A percentile compares a stretch with the other conserved stretches of the same genome.
phyloP scores from a whole-genome alignment of 2,888 invertebrate species.

The Agrochola lychnidis region DNA sequence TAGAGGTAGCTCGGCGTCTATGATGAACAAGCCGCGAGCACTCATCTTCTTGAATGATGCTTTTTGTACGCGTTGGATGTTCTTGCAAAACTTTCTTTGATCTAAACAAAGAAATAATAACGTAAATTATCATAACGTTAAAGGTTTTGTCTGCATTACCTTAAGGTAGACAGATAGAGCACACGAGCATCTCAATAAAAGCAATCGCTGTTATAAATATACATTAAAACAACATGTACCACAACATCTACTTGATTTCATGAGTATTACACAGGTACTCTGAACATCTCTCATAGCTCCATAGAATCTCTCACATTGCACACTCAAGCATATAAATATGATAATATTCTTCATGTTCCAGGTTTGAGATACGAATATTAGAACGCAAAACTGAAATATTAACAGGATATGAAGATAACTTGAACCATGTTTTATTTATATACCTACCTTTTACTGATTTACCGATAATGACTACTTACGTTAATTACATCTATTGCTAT shows the following conservation, averaged over 20 bases:
- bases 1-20: background rate
- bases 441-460: background rate
- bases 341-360: constrained; percentile 3
- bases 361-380: background rate
- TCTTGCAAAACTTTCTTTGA: constrained; percentile 5
- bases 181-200: background rate
- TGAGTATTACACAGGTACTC: background rate
- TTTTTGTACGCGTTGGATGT: constrained; percentile 10
- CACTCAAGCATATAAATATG: background rate
- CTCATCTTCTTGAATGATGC: constrained; percentile 26
- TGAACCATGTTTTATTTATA: background rate
- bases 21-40: constrained; percentile 8
- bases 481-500: background rate
- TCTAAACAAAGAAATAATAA: background rate
- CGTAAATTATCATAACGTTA: background rate
- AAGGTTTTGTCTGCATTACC: background rate
- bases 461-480: background rate
- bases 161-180: background rate
- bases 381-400: background rate
- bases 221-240: background rate
- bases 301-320: constrained; percentile 16
- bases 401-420: background rate
- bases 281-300: constrained; percentile 15
- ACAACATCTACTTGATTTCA: constrained; percentile 3
- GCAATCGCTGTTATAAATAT: background rate